A percentile compares a stretch with the other conserved stretches of the same genome.
phyloP scores from a whole-genome alignment of 2,113 vertebrate species.

The Patagioenas fasciata region DNA sequence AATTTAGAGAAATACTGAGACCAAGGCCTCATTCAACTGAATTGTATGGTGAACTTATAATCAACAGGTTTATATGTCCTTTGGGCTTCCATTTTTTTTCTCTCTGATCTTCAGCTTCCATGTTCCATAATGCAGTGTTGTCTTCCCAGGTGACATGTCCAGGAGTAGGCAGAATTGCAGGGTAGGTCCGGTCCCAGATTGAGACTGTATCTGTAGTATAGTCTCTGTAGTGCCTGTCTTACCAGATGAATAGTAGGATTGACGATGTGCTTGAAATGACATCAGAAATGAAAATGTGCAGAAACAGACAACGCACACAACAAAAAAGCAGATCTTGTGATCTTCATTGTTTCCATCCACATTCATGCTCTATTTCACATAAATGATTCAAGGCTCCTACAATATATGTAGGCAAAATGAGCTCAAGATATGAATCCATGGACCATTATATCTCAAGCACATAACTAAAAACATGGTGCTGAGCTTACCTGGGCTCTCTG shows the following conservation, averaged over 20 bases:
- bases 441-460: neutral
- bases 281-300: neutral
- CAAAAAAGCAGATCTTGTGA: neutral
- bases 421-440: neutral
- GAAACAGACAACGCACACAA: neutral
- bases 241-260: neutral
- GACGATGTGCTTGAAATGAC: fast-evolving
- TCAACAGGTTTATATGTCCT: neutral
- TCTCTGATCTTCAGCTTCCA: neutral
- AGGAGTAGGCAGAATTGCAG: neutral
- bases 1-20: neutral
- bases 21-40: neutral
- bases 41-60: neutral
- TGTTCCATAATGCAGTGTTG: neutral
- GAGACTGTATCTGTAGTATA: neutral
- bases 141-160: neutral
- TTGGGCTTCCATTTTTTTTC: neutral
- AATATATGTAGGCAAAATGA: neutral
- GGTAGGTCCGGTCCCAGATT: neutral
- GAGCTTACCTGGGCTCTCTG: neutral
- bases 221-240: neutral
- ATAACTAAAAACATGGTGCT: neutral
- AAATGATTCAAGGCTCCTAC: neutral
- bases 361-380: neutral
- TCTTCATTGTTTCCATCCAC: neutral